phyloP scores from a whole-genome alignment of 2,113 vertebrate genomes.

The Larimichthys crocea region DNA sequence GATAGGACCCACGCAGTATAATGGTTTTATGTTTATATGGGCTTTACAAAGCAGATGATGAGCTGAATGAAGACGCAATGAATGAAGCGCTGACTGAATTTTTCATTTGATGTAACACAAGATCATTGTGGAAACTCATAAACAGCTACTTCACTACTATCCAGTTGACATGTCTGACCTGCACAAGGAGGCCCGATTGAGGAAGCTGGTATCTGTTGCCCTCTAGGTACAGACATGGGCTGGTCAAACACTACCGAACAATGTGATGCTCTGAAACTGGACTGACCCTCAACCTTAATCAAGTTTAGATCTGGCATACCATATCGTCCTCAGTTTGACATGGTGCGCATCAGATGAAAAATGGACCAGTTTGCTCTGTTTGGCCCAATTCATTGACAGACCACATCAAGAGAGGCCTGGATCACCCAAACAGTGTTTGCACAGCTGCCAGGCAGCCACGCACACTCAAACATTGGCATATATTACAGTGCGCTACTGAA shows the following conservation, averaged over 20 bases:
- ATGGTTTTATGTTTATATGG: conserved; percentile 64
- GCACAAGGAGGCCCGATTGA: conserved; percentile 38
- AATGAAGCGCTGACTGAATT: conserved; percentile 41
- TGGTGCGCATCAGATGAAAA: conserved; percentile 54
- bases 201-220: conserved; percentile 35
- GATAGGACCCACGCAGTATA: conserved; percentile 54
- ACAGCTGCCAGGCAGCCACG: conserved; percentile 81
- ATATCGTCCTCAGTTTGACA: conserved; percentile 43
- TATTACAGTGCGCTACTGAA: conserved; percentile 70
- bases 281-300: conserved; percentile 9
- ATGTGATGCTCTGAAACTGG: conserved; percentile 35
- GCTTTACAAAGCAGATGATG: conserved; percentile 23
- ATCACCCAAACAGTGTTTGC: conserved; percentile 82
- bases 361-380: conserved; percentile 62
- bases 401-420: conserved; percentile 78
- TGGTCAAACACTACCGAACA: conserved; percentile 34
- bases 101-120: conserved; percentile 32
- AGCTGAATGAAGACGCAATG: conserved; percentile 23
- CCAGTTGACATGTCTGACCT: conserved; percentile 22
- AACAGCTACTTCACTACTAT: conserved; percentile 15
- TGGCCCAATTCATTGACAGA: conserved; percentile 61
- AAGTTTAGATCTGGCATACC: conserved; percentile 46
- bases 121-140: conserved; percentile 45
- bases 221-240: conserved; percentile 32
- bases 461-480: conserved; percentile 68